phyloP scores from a whole-genome alignment of 2,888 invertebrate genomes.

The Shargacucullia verbasci region DNA sequence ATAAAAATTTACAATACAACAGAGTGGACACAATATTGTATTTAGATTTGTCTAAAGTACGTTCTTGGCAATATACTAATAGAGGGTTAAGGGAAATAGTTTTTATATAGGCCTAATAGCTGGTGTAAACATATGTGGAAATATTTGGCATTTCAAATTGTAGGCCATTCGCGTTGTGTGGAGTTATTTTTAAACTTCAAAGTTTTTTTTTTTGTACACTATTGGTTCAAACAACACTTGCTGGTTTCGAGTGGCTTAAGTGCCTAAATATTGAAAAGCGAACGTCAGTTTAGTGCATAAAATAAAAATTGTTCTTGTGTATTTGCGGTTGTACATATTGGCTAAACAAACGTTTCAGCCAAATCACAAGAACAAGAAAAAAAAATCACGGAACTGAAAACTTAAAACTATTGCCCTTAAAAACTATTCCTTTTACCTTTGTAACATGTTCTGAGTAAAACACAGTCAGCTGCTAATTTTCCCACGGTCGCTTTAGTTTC shows the following conservation, averaged over 20 bases:
- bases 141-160: constrained; percentile 25
- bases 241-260: constrained; percentile 1
- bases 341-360: no score
- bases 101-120: no score
- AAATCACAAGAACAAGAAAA: no score
- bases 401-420: background rate
- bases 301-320: no score
- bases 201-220: constrained; percentile 18
- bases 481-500: constrained; percentile 29
- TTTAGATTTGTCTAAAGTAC: no score
- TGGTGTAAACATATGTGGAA: constrained; percentile 3
- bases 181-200: constrained; percentile 27
- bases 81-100: no score
- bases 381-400: background rate
- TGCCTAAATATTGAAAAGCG: background rate
- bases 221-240: constrained; percentile 3
- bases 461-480: constrained; percentile 35
- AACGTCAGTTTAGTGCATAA: no score
- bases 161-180: constrained; percentile 10
- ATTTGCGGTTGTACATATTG: no score
- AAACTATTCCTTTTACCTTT: constrained; percentile 2
- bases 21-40: no score
- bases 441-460: constrained; percentile 25
- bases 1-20: no score
- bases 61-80: no score